These are phyloP conservation scores for Mustelus asterias DNA, from an alignment of 2,113 vertebrate genomes.

Conservation along the genomic window DNA sequence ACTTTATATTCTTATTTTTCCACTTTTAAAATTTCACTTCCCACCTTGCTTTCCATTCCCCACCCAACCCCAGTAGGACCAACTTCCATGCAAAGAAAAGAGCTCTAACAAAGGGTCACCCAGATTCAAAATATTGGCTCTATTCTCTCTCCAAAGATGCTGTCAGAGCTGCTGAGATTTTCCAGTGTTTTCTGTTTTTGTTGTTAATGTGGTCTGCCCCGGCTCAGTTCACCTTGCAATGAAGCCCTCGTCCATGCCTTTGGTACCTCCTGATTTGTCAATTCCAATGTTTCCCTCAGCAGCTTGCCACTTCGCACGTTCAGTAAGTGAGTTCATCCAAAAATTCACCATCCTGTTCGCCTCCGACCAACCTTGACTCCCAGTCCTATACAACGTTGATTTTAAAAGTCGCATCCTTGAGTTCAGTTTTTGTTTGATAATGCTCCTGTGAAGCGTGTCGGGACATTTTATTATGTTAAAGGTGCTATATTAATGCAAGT, in stretches of 20 bases:
- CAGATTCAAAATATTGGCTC: no score
- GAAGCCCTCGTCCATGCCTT: not conserved
- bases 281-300: not conserved
- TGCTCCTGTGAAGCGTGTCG: not conserved
- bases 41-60: no score
- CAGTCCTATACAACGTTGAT: not conserved
- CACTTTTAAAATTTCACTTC: no score
- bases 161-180: no score
- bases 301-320: not conserved
- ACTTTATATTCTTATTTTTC: no score
- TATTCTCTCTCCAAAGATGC: no score
- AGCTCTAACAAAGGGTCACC: no score
- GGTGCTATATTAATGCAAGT: not conserved
- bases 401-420: not conserved
- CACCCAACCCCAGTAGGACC: no score
- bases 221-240: no score
- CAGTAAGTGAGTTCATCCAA: not conserved
- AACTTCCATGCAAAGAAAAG: no score
- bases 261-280: not conserved
- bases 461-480: not conserved
- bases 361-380: not conserved
- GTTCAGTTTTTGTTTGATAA: not conserved
- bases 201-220: no score
- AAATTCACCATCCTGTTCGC: not conserved
- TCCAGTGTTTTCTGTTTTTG: no score